Conservation (phyloP, 2,113 vertebrate species). For the Megaceryle maxima region DNA sequence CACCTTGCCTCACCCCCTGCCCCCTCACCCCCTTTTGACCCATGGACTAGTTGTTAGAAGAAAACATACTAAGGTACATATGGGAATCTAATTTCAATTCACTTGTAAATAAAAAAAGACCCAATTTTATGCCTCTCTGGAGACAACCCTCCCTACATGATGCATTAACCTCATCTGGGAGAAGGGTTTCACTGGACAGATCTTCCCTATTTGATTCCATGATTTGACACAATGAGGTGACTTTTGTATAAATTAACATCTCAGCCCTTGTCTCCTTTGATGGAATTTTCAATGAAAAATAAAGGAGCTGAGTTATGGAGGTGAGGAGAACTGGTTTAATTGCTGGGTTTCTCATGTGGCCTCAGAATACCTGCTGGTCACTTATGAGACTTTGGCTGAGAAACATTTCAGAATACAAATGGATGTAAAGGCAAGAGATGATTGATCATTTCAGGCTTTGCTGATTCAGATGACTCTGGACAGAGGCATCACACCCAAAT, state of each 20-base stretch:
- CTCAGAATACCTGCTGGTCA: not conserved
- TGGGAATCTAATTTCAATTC: not conserved
- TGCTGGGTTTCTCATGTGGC: not conserved
- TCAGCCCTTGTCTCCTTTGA: not conserved
- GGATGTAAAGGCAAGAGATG: not conserved
- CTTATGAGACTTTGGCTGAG: not conserved
- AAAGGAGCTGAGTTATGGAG: not conserved
- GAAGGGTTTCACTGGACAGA: not conserved
- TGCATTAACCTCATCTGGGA: not conserved
- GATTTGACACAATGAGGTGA: not conserved
- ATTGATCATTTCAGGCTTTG: not conserved
- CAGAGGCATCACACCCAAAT: not conserved
- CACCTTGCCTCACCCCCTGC: too few relatives aligned
- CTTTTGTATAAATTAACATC: not conserved
- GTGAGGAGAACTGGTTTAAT: not conserved
- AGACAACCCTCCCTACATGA: not conserved
- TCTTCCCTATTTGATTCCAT: not conserved
- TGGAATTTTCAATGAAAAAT: not conserved
- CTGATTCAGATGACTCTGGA: not conserved
- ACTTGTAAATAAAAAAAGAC: not conserved
- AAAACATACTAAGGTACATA: not conserved
- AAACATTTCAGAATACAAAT: not conserved
- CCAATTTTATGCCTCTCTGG: rapidly evolving
- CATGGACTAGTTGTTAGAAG: not conserved
- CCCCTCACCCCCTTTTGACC: rapidly evolving